phyloP scores from a whole-genome alignment of 2,113 vertebrate species.

The Conger conger region DNA sequence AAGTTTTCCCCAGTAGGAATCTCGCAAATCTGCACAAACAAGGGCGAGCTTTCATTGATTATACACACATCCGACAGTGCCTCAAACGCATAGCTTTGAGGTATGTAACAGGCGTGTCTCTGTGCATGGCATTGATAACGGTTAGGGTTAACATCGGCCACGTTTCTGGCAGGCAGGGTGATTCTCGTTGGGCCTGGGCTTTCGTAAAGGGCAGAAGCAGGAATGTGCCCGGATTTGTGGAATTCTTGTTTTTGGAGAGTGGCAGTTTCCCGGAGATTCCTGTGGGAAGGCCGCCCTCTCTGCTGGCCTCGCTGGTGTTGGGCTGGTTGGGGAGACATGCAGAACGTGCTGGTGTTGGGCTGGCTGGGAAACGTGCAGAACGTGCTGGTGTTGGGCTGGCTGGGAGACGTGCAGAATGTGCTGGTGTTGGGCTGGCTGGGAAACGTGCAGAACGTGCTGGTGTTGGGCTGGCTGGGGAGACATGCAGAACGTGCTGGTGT shows the following conservation, averaged over 20 bases:
- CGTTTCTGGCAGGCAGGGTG: background rate
- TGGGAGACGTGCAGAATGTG: no score
- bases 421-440: no score
- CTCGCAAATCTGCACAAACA: no score
- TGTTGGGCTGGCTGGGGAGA: no score
- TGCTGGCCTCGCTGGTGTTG: background rate
- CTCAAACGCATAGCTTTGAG: background rate
- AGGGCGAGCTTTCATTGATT: background rate
- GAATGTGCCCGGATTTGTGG: background rate
- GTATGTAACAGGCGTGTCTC: background rate
- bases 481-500: no score
- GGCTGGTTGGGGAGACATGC: background rate
- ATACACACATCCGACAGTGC: background rate
- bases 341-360: background rate
- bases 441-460: no score
- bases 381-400: no score
- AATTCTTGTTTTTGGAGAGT: background rate
- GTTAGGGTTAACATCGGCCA: background rate
- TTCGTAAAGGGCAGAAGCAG: background rate
- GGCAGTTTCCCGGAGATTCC: background rate
- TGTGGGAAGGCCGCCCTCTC: background rate
- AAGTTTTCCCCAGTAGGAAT: no score
- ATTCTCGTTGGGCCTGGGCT: background rate
- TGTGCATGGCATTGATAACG: background rate
- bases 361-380: no score